phyloP scores from a whole-genome alignment of 2,113 vertebrate genomes.

The Dasyurus viverrinus region DNA sequence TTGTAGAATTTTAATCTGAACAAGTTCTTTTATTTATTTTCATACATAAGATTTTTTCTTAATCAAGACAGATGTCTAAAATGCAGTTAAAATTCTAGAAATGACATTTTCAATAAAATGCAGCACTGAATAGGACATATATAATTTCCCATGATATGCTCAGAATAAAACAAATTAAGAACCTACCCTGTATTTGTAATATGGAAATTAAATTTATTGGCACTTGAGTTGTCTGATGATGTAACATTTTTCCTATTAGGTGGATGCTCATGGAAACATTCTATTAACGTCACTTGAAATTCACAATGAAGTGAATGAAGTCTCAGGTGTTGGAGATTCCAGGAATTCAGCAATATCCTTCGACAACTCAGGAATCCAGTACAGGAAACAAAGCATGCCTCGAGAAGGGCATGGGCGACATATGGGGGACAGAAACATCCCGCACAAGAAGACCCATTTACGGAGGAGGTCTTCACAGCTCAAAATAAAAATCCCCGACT shows the following conservation, averaged over 20 bases:
- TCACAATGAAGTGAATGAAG: conserved; percentile 96
- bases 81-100: conserved; percentile 17
- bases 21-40: neutral
- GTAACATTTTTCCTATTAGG: conserved; percentile 80
- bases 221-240: neutral
- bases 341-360: conserved; percentile 94
- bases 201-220: neutral
- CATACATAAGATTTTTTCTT: neutral
- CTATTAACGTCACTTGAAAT: conserved; percentile 96
- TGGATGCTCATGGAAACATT: conserved; percentile 97
- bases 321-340: conserved; percentile 87
- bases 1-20: neutral
- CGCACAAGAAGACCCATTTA: conserved; percentile 92
- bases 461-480: conserved; percentile 95
- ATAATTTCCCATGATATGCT: neutral
- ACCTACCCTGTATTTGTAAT: neutral
- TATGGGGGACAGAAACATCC: conserved; percentile 86
- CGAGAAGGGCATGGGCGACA: conserved; percentile 85
- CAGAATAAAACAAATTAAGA: neutral
- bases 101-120: neutral
- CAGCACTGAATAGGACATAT: fast-evolving
- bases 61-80: conserved; percentile 18
- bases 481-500: conserved; percentile 98
- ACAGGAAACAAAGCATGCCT: conserved; percentile 90
- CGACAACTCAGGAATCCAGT: conserved; percentile 95